phyloP scores from a whole-genome alignment of 2,797 vertebrate species.

The Danio choprae region DNA sequence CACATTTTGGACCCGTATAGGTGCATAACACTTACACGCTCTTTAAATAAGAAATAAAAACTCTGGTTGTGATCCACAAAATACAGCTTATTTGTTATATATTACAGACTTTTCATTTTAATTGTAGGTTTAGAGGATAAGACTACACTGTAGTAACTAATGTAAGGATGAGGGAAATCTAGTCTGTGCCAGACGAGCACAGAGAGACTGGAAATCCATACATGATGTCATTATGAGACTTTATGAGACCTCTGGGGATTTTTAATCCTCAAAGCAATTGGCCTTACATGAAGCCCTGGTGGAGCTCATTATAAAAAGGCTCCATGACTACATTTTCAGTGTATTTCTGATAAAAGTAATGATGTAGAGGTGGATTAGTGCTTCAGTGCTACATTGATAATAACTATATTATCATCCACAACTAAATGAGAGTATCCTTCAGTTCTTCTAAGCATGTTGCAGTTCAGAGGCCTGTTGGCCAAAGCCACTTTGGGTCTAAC shows the following conservation, averaged over 20 bases:
- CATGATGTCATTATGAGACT: conserved; percentile 59
- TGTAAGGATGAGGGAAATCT: conserved; percentile 25
- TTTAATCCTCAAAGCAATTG: conserved; percentile 74
- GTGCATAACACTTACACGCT: no score
- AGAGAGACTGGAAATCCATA: conserved; percentile 57
- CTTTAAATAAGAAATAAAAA: no score
- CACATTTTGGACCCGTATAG: no score
- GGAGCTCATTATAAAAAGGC: background rate
- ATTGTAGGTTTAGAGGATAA: background rate
- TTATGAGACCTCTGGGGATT: conserved; percentile 58
- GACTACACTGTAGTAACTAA: conserved; percentile 42
- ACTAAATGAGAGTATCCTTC: background rate
- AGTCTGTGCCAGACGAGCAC: conserved; percentile 63
- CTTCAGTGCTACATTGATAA: background rate
- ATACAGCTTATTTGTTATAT: background rate
- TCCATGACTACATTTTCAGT: background rate
- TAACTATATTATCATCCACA: background rate
- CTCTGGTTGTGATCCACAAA: background rate
- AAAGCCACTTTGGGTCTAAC: no score
- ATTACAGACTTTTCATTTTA: background rate
- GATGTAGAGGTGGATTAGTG: background rate
- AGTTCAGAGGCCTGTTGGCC: background rate
- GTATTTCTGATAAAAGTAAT: conserved; percentile 7
- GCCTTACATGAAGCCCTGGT: conserved; percentile 47
- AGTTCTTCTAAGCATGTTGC: background rate